Base-by-base conservation (phyloP, 2,888 invertebrate species). In the Callyntrura guangdongensis region DNA sequence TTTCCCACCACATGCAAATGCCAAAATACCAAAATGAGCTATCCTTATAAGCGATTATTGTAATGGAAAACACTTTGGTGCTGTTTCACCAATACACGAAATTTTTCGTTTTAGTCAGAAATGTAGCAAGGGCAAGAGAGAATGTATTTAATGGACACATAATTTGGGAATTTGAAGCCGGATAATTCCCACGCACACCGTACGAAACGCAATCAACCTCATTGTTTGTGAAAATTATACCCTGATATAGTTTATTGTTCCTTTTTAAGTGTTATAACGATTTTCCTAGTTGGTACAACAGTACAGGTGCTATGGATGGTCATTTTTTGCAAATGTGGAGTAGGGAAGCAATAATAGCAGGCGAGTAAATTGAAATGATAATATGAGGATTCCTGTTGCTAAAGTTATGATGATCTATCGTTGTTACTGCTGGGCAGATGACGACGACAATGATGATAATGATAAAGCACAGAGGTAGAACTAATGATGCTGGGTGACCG, bases 131-230 rank as follows among this genome's bases (percentile, higher is more conserved):
- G 36, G 36, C 3, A 17, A 17, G 20, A n/a, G 61, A n/a, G n/a
- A 61, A 20, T 20, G 20, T 1, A 20, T n/a, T n/a, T 17, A 36
- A 36, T 36, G 36, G 36, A 6, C 2, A 6, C 2, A 36, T 36
- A 36, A 27, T 67, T 14, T 86, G 86, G 79, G 79, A 86, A 86
- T 56, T 17, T 25, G 22, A 79, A 20, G 36, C 79, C 77, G 67
- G 87, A 79, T 87, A 61, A 79, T 87, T 79, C 79, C 81, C 81
- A 86, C 77, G 53, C 81, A 86, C 61, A 22, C 47, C 25, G 4
- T 25, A 25, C 6, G 53, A 77, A 53, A 49, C 49, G 74, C 77
- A 77, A 53, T 47, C 72, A 74, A 22, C 64, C 64, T 77, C 22
- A 53, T 77, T 74, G 27, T 74, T 49, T 20, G 12, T 22, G 17